phyloP scores from a whole-genome alignment of 2,113 vertebrate genomes.

The Dicerorhinus sumatrensis region DNA sequence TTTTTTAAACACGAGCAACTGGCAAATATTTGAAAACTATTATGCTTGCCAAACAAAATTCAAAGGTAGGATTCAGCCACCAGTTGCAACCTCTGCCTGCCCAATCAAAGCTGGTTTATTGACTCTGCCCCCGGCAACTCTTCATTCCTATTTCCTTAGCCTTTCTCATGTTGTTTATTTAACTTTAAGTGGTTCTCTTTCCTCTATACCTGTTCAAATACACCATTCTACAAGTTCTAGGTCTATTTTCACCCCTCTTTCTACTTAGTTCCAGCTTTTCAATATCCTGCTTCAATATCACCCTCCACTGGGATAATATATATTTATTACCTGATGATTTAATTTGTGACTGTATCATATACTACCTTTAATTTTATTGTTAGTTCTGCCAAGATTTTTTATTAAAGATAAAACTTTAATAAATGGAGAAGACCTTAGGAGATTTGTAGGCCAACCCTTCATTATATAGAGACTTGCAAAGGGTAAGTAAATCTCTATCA shows the following conservation, averaged over 20 bases:
- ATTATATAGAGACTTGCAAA: background rate
- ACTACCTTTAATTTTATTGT: background rate
- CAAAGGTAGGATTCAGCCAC: background rate
- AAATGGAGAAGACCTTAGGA: background rate
- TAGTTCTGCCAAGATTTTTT: background rate
- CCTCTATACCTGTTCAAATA: background rate
- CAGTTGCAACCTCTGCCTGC: background rate
- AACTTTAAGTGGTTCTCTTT: background rate
- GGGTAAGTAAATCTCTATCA: background rate
- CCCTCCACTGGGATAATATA: background rate
- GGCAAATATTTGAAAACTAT: slow-evolving; percentile 11
- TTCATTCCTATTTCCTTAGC: background rate
- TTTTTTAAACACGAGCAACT: background rate
- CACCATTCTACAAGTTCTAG: background rate
- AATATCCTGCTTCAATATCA: background rate
- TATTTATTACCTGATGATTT: background rate
- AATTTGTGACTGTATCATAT: background rate
- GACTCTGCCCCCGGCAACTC: background rate
- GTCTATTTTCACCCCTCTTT: background rate
- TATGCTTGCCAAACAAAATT: background rate
- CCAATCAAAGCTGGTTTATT: background rate
- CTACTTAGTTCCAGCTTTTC: background rate
- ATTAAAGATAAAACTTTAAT: background rate
- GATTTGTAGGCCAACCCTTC: background rate
- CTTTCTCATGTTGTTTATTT: background rate